phyloP scores from a whole-genome alignment of 2,113 vertebrate genomes.

The Ciconia boyciana region DNA sequence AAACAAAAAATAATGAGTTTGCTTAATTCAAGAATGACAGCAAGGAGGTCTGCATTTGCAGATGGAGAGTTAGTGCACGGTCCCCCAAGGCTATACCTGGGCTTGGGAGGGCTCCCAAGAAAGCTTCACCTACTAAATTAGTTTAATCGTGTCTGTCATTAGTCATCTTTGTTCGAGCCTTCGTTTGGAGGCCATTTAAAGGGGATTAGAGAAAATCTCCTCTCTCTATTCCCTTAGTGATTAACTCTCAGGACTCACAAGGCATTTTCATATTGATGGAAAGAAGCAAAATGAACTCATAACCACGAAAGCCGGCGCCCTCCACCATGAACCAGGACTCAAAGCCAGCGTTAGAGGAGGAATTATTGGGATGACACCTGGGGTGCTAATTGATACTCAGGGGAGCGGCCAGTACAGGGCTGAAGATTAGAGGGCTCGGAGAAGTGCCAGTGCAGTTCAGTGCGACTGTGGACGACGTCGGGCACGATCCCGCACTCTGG shows the following conservation, averaged over 20 bases:
- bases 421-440: background rate
- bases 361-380: background rate
- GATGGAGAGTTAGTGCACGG: fast-evolving
- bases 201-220: slow-evolving; percentile 41
- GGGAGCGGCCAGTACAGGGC: background rate
- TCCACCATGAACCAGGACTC: background rate
- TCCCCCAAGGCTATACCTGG: background rate
- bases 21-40: background rate
- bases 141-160: slow-evolving; percentile 14
- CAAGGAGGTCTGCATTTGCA: background rate
- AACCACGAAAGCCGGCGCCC: background rate
- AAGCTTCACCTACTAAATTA: background rate
- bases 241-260: background rate
- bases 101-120: background rate
- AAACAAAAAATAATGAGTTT: background rate
- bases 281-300: background rate
- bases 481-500: background rate
- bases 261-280: background rate
- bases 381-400: background rate
- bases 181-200: slow-evolving; percentile 46
- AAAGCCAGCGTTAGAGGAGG: background rate
- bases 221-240: background rate
- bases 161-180: background rate
- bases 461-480: fast-evolving
- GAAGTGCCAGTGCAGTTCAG: background rate